Evolutionary conservation across 1,140 invertebrate genomes (phyloP), one percentile per base, ranked within the genome.

Genomic region (Drosophila takahashii): DNA sequence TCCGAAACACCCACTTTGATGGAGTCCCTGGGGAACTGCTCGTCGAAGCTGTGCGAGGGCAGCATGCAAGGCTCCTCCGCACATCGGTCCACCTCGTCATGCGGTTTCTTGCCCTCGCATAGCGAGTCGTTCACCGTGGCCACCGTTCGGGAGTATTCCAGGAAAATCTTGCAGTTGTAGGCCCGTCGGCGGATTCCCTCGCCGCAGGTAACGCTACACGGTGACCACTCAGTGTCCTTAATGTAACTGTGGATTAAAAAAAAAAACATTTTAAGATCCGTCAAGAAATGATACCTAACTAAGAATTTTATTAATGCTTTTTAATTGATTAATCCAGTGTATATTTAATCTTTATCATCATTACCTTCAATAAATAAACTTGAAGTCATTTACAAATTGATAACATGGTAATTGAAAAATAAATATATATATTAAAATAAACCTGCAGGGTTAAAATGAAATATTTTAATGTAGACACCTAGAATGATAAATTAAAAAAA

Each of bases 81-180:
- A 80, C 97, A 98, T 79, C 95, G 94, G 87, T 98, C 96, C 0
- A 94, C 95, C 76, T 96, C 95, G 79, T 96, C 95, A 0, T 94
- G 79, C 0, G 98, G 97, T 83, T 97, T 98, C 0, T 94, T 94
- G 0, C 97, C 97, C 52, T 95, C 94, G 89, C 98, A 99, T 77
- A 98, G 95, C n/a, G 94, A 94, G 77, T 98, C 97, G 0, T 97
- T 97, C 10, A 98, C 92, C 73, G 95, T 96, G 0, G 96, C 97
- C 39, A 97, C 95, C 0, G 96, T 98, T 60, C 95, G 93, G 44
- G 96, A 97, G 90, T 98, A 98, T 92, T 98, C 97, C 44, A 99
- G 93, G 92, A 97, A 98, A 76, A 99, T 98, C 93, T 98, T 98
- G 93, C 98, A 99, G 61, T 96, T 95, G 1, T 98, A 97, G 77